phyloP scores from a whole-genome alignment of 2,113 vertebrate genomes.

The Mesembrinibis cayennensis region DNA sequence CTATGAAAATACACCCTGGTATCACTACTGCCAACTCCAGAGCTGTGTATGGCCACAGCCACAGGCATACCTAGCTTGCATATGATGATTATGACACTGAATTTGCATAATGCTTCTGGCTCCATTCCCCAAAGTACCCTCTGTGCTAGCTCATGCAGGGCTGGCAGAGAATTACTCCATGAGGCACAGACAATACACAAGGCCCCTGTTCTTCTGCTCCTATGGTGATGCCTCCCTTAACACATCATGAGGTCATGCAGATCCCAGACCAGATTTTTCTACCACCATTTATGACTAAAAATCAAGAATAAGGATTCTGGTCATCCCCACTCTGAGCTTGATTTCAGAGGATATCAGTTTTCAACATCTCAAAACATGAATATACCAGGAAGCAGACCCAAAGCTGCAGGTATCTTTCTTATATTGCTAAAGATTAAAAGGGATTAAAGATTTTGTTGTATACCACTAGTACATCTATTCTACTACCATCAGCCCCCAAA shows the following conservation, averaged over 20 bases:
- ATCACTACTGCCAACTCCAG: neutral
- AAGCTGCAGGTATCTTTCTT: neutral
- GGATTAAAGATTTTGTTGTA: neutral
- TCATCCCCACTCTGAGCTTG: neutral
- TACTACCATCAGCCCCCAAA: neutral
- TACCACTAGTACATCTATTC: neutral
- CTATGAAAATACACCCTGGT: neutral
- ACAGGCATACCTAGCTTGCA: neutral
- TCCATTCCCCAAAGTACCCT: conserved; percentile 1
- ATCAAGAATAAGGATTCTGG: neutral
- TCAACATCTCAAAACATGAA: neutral
- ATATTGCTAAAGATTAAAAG: neutral
- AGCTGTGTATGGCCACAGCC: neutral
- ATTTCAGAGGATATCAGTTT: neutral
- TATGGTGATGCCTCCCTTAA: neutral
- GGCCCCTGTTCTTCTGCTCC: neutral
- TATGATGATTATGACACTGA: neutral
- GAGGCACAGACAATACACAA: neutral
- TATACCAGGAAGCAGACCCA: neutral
- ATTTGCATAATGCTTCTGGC: neutral
- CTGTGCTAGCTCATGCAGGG: neutral
- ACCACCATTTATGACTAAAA: neutral
- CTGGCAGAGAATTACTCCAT: neutral
- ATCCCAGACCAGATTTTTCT: neutral
- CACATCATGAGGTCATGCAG: neutral